Evolutionary conservation across 2,888 invertebrate species (phyloP), one percentile per base, ranked within the genome.

Genomic region (Ochropacha duplaris): DNA sequence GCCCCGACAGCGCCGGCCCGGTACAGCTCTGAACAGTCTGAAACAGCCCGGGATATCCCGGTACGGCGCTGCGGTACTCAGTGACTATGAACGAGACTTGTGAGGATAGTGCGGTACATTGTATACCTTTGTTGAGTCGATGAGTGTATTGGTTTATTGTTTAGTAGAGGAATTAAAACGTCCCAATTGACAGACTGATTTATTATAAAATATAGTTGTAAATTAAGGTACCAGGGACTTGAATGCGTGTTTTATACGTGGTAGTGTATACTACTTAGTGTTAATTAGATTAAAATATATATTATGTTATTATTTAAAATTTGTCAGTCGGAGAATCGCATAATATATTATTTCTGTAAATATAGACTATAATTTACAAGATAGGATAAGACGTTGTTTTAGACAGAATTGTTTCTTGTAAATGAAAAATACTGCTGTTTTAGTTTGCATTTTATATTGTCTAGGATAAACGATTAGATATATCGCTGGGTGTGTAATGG

Each of bases 171-270:
- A 92, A 92, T 88, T 90, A 87, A 90, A 92, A 92, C 92, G 92
- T 92, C 92, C 92, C 92, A 91, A 91, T 83, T 83, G 84, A 92
- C 92, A 92, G 92, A 92, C 92, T 92, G 92, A 92, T 92, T 90
- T 91, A 90, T 89, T 86, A 87, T 84, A 85, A 86, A 87, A 82
- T 81, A 88, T 83, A 83, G 84, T 78, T 86, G 84, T 87, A 87
- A 84, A 79, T 77, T 84, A 87, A 88, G 84, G 81, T 84, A 87
- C 79, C 84, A 89, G 90, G 92, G 92, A 92, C 92, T 88, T 84
- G 90, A 86, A 85, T 88, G 90, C 86, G 92, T 92, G 90, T 92
- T 92, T 92, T 92, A 89, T 91, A 92, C 90, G 86, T 91, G 91
- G 86, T 91, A 91, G 90, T 88, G 87, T 86, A 90, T 82, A 90